Evolutionary conservation across 2,888 invertebrate species (phyloP).

Genomic region (Himalopsyche kuldschensis): DNA sequence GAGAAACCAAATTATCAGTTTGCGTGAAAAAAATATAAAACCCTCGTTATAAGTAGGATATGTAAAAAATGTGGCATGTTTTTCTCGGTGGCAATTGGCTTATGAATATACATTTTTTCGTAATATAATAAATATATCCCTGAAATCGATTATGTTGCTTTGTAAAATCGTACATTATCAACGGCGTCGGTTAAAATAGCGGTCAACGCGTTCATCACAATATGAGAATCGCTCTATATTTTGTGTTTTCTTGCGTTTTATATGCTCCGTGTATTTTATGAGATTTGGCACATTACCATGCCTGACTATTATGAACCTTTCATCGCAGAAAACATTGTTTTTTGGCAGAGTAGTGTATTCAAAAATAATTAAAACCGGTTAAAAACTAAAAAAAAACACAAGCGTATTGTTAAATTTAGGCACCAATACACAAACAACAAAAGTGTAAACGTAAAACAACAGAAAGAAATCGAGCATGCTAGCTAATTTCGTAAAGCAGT

Average conservation of each 20-base stretch:
- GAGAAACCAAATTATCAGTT: no score
- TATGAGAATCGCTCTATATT: not conserved
- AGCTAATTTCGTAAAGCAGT: no score
- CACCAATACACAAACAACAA: not conserved
- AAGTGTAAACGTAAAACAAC: not conserved
- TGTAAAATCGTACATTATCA: not conserved
- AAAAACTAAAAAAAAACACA: not conserved
- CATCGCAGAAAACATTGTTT: not conserved
- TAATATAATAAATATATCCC: no score
- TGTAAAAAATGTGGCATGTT: no score
- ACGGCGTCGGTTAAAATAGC: not conserved
- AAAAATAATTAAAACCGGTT: not conserved
- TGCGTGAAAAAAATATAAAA: no score
- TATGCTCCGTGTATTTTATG: not conserved
- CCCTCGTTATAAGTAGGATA: no score
- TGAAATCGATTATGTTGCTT: not conserved
- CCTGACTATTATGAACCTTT: not conserved
- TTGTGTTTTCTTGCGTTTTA: not conserved
- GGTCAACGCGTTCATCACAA: not conserved
- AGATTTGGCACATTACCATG: not conserved
- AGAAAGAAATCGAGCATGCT: no score
- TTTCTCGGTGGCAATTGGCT: no score
- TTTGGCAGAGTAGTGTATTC: not conserved
- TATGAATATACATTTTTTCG: no score
- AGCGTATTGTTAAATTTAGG: no score